phyloP scores from a whole-genome alignment of 2,888 invertebrate species.

The Endotricha flammealis region DNA sequence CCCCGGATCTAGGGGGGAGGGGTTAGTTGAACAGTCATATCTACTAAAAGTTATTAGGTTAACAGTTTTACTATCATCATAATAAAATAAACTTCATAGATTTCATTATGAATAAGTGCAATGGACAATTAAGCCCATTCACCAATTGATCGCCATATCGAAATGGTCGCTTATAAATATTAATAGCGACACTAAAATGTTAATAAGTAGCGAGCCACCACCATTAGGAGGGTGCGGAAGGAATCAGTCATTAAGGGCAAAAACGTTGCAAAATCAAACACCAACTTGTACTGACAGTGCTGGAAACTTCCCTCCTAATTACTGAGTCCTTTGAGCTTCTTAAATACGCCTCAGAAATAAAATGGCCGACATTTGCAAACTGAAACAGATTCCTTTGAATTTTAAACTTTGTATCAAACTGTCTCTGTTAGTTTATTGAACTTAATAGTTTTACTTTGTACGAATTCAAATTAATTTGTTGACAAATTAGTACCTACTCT shows the following conservation, averaged over 20 bases:
- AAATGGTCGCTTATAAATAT: constrained; percentile 45
- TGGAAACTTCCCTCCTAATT: constrained; percentile 38
- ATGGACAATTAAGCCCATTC: constrained; percentile 4
- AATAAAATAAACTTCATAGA: too few relatives aligned
- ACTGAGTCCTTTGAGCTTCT: constrained; percentile 31
- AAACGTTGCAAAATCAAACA: constrained; percentile 66
- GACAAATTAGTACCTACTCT: too few relatives aligned
- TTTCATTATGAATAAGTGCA: constrained; percentile 8
- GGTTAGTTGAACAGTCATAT: too few relatives aligned
- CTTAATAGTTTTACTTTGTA: too few relatives aligned
- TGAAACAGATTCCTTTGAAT: constrained; percentile 9
- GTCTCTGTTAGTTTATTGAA: too few relatives aligned
- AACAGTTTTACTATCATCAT: too few relatives aligned
- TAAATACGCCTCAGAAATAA: constrained; percentile 34
- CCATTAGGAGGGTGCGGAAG: constrained; percentile 42
- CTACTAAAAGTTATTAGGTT: too few relatives aligned
- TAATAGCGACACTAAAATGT: constrained; percentile 47
- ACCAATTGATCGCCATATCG: constrained; percentile 27
- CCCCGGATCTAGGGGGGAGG: too few relatives aligned
- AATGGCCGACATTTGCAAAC: constrained; percentile 26
- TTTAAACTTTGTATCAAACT: constrained; percentile 5
- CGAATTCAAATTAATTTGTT: too few relatives aligned
- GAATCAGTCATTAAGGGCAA: constrained; percentile 63
- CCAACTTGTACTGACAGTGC: constrained; percentile 51
- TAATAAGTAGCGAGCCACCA: constrained; percentile 46